Percentiles rank a stretch among this genome's conserved stretches.
Conservation (phyloP, 2,113 vertebrate genomes). For the Sterna hirundo region DNA sequence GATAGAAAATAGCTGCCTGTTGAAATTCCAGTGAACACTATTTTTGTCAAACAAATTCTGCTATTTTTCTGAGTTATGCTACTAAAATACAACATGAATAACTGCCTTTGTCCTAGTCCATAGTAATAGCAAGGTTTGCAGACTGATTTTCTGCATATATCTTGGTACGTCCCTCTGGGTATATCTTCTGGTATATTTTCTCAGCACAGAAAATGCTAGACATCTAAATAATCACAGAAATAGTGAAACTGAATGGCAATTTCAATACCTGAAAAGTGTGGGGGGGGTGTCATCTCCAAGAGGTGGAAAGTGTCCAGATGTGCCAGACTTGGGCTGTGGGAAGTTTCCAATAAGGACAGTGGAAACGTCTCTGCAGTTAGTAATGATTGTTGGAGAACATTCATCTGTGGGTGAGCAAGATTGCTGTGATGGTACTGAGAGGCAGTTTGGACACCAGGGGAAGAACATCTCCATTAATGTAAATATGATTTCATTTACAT, state of each 20-base stretch:
- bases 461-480: background rate
- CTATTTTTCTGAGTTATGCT: background rate
- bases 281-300: background rate
- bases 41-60: background rate
- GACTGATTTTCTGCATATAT: background rate
- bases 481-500: background rate
- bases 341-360: background rate
- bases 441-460: background rate
- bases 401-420: background rate
- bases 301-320: background rate
- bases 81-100: background rate
- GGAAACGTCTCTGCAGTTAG: background rate
- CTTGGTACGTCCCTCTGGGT: background rate
- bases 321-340: background rate
- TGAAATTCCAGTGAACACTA: background rate
- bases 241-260: background rate
- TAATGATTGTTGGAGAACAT: background rate
- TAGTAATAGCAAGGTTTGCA: background rate
- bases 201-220: background rate
- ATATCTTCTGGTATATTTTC: background rate
- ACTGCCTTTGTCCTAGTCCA: background rate
- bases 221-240: background rate
- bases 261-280: background rate
- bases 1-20: background rate
- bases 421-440: background rate